Conservation (phyloP, 2,888 invertebrate genomes). For the Colostygia pectinataria region DNA sequence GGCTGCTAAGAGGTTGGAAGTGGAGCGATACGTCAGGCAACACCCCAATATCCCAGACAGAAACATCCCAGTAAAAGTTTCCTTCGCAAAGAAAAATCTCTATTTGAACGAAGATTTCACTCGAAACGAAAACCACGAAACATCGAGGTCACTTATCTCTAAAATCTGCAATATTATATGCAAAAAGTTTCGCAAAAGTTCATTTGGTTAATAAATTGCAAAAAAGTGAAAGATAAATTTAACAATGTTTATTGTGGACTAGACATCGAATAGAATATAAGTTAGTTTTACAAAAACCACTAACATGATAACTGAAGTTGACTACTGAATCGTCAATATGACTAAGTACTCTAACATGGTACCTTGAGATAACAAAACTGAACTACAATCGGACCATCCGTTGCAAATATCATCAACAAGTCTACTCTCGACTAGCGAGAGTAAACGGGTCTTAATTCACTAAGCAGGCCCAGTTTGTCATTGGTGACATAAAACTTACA, state of each 20-base stretch:
- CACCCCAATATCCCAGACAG: slow-evolving; percentile 45
- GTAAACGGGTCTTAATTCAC: neutral
- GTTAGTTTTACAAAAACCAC: slow-evolving; percentile 13
- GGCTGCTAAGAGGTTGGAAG: slow-evolving; percentile 54
- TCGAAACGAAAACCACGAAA: slow-evolving; percentile 37
- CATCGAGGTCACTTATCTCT: slow-evolving; percentile 56
- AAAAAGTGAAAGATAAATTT: slow-evolving; percentile 35
- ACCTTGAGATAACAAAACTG: neutral
- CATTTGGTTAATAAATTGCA: slow-evolving; percentile 31
- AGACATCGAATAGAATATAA: slow-evolving; percentile 52
- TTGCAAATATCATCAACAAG: neutral
- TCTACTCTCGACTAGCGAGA: neutral
- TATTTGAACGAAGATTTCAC: slow-evolving; percentile 57
- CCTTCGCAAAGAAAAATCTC: slow-evolving; percentile 66
- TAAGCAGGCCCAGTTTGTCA: neutral
- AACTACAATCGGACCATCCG: neutral
- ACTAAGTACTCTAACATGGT: slow-evolving; percentile 12
- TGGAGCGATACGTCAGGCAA: slow-evolving; percentile 47
- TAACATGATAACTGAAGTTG: slow-evolving; percentile 16
- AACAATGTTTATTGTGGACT: slow-evolving; percentile 71
- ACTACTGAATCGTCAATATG: slow-evolving; percentile 13
- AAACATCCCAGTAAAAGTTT: slow-evolving; percentile 66
- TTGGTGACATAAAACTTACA: too few relatives aligned
- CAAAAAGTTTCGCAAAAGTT: slow-evolving; percentile 59
- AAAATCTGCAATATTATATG: slow-evolving; percentile 68